Evolutionary conservation across 2,888 invertebrate genomes (phyloP).

Genomic region (Apocheima hispidaria): DNA sequence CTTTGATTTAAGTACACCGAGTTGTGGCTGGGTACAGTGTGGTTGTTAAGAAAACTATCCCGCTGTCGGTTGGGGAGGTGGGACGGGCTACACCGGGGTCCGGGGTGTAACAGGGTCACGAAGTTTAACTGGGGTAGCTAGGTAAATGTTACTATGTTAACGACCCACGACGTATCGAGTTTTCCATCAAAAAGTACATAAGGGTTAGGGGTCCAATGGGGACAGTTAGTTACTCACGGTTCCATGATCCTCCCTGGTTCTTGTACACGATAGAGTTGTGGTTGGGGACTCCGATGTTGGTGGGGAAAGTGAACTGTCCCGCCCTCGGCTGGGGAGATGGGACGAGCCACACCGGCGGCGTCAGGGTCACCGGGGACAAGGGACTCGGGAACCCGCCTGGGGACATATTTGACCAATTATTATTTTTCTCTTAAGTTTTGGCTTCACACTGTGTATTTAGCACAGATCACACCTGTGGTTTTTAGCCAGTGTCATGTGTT

Average conservation of each 20-base stretch:
- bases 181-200: no score
- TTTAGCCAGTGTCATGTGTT: no score
- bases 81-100: slow-evolving; percentile 74
- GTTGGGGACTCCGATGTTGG: slow-evolving; percentile 31
- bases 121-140: no score
- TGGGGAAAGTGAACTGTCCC: slow-evolving; percentile 70
- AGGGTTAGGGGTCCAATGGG: no score
- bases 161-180: no score
- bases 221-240: slow-evolving; percentile 63
- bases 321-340: slow-evolving; percentile 75
- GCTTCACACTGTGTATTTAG: no score
- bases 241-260: slow-evolving; percentile 68
- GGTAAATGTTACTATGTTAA: no score
- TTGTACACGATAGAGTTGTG: slow-evolving; percentile 62
- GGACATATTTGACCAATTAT: background rate
- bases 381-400: slow-evolving; percentile 64
- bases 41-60: slow-evolving; percentile 63
- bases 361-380: slow-evolving; percentile 66
- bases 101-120: slow-evolving; percentile 63
- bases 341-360: slow-evolving; percentile 73
- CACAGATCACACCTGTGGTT: no score
- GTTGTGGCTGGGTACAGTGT: slow-evolving; percentile 36
- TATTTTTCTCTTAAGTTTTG: background rate
- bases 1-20: slow-evolving; percentile 65
- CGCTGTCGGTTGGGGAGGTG: slow-evolving; percentile 73